Conservation (phyloP, 2,888 invertebrate genomes). For the Platycnemis pennipes region DNA sequence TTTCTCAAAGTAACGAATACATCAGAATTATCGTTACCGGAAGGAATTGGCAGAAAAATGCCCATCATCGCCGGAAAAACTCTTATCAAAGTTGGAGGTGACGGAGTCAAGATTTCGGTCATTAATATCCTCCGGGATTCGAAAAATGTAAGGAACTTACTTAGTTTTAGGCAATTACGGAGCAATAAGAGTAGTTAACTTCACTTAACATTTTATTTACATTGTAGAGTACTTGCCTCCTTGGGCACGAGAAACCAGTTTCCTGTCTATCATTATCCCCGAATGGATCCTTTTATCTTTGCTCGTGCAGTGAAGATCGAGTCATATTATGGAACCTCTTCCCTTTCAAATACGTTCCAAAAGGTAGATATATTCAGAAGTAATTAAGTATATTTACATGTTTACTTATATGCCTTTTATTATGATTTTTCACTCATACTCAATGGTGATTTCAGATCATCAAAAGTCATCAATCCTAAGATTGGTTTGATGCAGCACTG, state of each 20-base stretch:
- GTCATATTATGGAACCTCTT: conserved; percentile 18
- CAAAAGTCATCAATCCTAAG: too few species aligned
- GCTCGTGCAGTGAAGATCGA: conserved; percentile 47
- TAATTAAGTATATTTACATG: too few species aligned
- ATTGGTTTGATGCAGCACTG: too few species aligned
- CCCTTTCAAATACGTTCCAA: not conserved
- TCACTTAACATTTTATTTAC: not conserved
- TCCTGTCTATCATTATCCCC: not conserved
- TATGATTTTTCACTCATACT: too few species aligned
- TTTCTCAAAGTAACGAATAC: not conserved
- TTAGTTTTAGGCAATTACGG: not conserved
- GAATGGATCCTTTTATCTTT: not conserved
- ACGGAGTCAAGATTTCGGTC: not conserved
- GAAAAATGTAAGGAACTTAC: not conserved
- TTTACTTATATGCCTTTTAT: too few species aligned
- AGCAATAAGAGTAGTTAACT: not conserved
- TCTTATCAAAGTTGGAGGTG: not conserved
- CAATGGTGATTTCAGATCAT: too few species aligned
- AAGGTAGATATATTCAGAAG: too few species aligned
- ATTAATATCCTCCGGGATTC: not conserved
- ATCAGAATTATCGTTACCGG: not conserved
- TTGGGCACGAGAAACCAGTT: conserved; percentile 38
- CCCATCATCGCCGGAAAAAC: conserved; percentile 28
- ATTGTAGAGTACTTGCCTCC: not conserved
- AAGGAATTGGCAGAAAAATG: conserved; percentile 8